Conservation (phyloP, 1,140 invertebrate species). For the Colletes latitarsis region DNA sequence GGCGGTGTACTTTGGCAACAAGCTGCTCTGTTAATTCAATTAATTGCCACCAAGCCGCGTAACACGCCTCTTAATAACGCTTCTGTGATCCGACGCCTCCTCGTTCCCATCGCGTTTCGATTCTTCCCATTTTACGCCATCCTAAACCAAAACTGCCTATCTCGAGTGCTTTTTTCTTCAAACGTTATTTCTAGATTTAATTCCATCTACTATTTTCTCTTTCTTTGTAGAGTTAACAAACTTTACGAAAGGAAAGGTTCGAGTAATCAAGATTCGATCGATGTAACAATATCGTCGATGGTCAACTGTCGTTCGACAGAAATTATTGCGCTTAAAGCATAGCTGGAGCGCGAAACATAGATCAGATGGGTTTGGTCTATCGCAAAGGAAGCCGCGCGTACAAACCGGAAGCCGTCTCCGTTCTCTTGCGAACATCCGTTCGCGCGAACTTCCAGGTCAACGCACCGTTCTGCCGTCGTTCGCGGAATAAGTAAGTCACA, state of each 20-base stretch:
- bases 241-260: too few relatives aligned
- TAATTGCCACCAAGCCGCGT: slow-evolving; percentile 1
- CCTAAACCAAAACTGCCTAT: too few relatives aligned
- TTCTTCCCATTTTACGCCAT: neutral
- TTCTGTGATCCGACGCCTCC: neutral
- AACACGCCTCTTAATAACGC: slow-evolving; percentile 15
- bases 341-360: slow-evolving; percentile 7
- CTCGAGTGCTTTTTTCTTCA: too few relatives aligned
- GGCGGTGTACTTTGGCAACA: slow-evolving; percentile 48
- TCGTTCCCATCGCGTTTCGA: neutral
- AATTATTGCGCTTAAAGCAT: neutral
- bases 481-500: neutral
- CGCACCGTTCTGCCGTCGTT: neutral
- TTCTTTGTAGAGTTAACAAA: too few relatives aligned
- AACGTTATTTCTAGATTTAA: too few relatives aligned
- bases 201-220: too few relatives aligned
- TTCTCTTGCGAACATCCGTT: slow-evolving; percentile 39
- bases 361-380: slow-evolving; percentile 37
- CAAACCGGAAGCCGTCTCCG: slow-evolving; percentile 45
- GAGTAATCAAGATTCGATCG: too few relatives aligned
- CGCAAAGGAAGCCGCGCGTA: slow-evolving; percentile 41
- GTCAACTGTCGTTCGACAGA: too few relatives aligned
- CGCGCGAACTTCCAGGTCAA: neutral
- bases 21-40: slow-evolving; percentile 35
- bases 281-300: too few relatives aligned